phyloP scores from a whole-genome alignment of 2,113 vertebrate genomes.

The Apaloderma vittatum region DNA sequence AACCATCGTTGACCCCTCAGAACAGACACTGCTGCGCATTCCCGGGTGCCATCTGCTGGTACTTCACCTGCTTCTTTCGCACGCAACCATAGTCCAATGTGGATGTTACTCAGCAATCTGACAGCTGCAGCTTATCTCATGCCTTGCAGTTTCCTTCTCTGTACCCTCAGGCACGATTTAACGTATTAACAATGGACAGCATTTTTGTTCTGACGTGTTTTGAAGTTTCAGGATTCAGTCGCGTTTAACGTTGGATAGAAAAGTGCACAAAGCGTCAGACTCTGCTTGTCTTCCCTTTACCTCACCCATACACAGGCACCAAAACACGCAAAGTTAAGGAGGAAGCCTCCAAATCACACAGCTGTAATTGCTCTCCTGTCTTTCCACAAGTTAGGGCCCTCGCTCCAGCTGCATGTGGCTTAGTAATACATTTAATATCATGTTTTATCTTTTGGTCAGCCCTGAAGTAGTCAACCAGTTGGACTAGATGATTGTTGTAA shows the following conservation, averaged over 20 bases:
- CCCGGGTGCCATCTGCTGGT: constrained; percentile 15
- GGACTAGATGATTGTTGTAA: not conserved
- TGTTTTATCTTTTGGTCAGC: not conserved
- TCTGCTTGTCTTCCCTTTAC: not conserved
- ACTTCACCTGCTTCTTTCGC: not conserved
- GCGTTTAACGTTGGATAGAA: not conserved
- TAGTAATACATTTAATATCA: not conserved
- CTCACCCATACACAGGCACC: not conserved
- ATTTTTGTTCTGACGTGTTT: not conserved
- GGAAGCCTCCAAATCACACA: not conserved
- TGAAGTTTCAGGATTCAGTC: not conserved
- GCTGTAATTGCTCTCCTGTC: not conserved
- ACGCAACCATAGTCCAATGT: not conserved
- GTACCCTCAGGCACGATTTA: not conserved
- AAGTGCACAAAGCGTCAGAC: not conserved
- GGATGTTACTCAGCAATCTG: not conserved
- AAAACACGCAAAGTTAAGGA: not conserved
- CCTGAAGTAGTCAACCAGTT: not conserved
- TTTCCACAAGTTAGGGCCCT: not conserved
- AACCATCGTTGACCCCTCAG: not conserved
- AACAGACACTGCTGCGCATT: not conserved
- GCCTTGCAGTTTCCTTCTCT: not conserved
- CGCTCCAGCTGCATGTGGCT: not conserved
- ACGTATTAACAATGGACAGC: rapidly evolving
- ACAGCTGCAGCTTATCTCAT: not conserved